Conservation (phyloP, 2,888 invertebrate genomes). For the Trypoxylon attenuatum region DNA sequence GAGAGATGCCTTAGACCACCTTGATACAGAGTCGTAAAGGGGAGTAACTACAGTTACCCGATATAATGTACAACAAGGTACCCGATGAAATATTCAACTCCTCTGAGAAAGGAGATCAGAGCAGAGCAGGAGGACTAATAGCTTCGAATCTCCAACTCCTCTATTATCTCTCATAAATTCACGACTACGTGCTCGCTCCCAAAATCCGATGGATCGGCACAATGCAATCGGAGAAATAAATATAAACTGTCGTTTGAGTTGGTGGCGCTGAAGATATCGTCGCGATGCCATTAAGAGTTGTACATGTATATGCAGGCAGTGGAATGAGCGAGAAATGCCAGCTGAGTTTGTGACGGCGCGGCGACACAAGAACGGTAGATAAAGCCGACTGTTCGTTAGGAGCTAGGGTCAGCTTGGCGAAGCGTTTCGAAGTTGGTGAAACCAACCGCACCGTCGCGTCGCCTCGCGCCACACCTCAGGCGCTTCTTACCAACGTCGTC, state of each 20-base stretch:
- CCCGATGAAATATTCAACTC: not conserved
- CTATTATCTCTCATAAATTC: not conserved
- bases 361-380: constrained; percentile 38
- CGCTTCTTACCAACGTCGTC: constrained; percentile 37
- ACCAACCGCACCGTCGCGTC: too few species aligned
- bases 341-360: constrained; percentile 11
- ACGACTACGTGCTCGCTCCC: not conserved
- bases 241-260: constrained; percentile 13
- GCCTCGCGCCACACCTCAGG: too few species aligned
- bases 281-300: not conserved
- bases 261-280: not conserved
- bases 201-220: not conserved
- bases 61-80: not conserved
- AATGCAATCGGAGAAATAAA: not conserved
- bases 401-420: constrained; percentile 58
- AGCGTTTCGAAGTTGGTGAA: not conserved
- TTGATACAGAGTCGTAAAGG: too few species aligned
- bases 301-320: not conserved
- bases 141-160: constrained; percentile 1
- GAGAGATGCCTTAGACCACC: too few species aligned
- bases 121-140: not conserved
- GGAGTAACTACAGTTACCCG: too few species aligned
- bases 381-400: constrained; percentile 64
- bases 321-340: constrained; percentile 10
- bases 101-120: not conserved